Base-by-base conservation (phyloP, 2,888 invertebrate genomes). In the Hanleya hanleyi region DNA sequence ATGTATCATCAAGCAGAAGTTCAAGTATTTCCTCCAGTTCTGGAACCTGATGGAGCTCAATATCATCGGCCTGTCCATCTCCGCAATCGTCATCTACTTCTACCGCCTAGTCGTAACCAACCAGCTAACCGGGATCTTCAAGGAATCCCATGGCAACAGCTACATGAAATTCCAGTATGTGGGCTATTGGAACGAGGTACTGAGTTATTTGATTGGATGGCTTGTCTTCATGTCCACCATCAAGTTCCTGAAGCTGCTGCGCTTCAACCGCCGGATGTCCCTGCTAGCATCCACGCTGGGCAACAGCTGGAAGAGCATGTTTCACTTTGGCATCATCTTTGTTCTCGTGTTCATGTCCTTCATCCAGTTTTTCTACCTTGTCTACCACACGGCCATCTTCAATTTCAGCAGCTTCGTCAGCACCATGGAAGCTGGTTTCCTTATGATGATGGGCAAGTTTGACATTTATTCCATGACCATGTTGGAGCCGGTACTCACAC, bases 161-260 rank as follows among this genome's bases (percentile, higher is more conserved):
- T 90, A 89, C 74, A 87, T 88, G 81, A 90, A 90, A 76, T 87
- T 91, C 78, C 90, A 91, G 70, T 90, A 88, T 75, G 90, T 91
- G 1, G 91, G 89, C 1, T 87, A 87, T 71, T 89, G 91, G 84
- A 91, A 92, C 74, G 91, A 92, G 71, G 79, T 90, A 9, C 91
- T 92, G 81, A 88, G 89, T 26, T 91, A 91, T 79, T 86, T 91
- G 76, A 85, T 92, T 33, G 91, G 91, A n/a, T 90, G 90, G 81
- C 84, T 92, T 22, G 91, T 91, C 41, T 92, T 92, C 86, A 87
- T 91, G 50, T 90, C 90, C 33, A 91, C 91, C 5, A 83, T 92
- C 73, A 92, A 92, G 83, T 92, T 92, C 85, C 86, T 92, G 69
- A 90, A 91, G 73, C 86, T 92, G 29, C 86, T 92, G 37, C 85